phyloP scores from a whole-genome alignment of 1,140 invertebrate genomes.

The Pomacea maculata region DNA sequence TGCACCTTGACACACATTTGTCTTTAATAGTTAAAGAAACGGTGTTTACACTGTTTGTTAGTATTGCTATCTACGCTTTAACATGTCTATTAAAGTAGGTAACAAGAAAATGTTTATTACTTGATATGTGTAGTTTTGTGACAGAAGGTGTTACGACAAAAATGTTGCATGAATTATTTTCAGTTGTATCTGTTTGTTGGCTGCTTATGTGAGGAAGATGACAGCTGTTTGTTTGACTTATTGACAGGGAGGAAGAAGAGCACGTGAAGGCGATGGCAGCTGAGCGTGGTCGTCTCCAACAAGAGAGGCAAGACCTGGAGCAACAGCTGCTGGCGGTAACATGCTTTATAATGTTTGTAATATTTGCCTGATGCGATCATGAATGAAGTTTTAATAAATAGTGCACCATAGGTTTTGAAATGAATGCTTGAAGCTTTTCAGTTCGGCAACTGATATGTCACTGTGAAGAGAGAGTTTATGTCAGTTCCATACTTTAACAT shows the following conservation, averaged over 20 bases:
- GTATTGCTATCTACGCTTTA: too few species aligned
- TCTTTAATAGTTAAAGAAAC: too few species aligned
- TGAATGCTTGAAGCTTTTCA: neutral
- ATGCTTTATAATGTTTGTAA: neutral
- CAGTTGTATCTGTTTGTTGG: too few species aligned
- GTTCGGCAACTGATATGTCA: neutral
- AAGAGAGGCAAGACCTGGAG: slow-evolving; percentile 47
- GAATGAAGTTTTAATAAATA: too few species aligned
- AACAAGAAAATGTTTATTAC: too few species aligned
- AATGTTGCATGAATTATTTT: too few species aligned
- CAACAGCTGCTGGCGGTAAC: slow-evolving; percentile 50
- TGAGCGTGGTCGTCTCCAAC: slow-evolving; percentile 49
- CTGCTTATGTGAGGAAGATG: neutral
- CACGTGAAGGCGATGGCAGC: slow-evolving; percentile 40
- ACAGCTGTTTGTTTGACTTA: neutral
- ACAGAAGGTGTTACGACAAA: too few species aligned
- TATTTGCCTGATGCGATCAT: neutral
- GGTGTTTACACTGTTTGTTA: too few species aligned
- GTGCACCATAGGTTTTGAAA: neutral
- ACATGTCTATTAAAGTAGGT: too few species aligned
- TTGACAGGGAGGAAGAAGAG: slow-evolving; percentile 49
- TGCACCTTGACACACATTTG: neutral
- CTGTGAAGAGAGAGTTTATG: neutral
- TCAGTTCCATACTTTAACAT: neutral
- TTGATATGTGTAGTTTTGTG: too few species aligned